Base-by-base conservation (phyloP, 1,140 invertebrate genomes). In the Papilio aristodemus region DNA sequence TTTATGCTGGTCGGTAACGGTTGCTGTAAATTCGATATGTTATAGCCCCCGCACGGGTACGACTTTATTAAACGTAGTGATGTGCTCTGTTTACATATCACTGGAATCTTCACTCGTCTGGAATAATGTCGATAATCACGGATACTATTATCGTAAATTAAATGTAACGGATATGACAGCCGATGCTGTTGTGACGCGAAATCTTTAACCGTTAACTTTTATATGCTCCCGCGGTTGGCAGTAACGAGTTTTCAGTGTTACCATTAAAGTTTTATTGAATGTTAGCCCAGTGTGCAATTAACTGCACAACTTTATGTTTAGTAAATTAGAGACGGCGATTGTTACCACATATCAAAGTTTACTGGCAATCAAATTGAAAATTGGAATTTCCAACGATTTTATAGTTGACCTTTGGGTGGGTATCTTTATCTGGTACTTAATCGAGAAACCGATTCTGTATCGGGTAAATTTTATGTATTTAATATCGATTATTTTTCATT, bases 21-120 rank as follows among this genome's bases (percentile, higher is more conserved):
- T 80, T 63, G 70, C 67, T 72, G 78, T 85, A 86, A 85, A 86
- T 86, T 84, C 77, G 71, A 79, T 62, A 72, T 63, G 67, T 84
- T 85, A 85, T 77, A 67, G 75, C 75, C 68, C 70, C 67, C 72
- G 50, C 63, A 60, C 38, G 59, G n/a, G 46, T 74, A 86, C 72
- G 76, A 74, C 82, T 86, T 86, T 81, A 83, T 86, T 84, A 84
- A 79, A 70, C 66, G 71, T 79, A 80, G 83, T 81, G 79, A 68
- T 72, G 73, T 70, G 66, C 62, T 70, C 69, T 66, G 68, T 72
- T 74, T 71, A 66, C 64, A 68, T 67, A 70, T 54, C 38, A 68
- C 70, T 66, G 50, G 71, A 58, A 22, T 54, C 62, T 74, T 70
- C 66, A 70, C 39, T 72, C 71, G 46, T 72, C 63, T 75, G 68